Evolutionary conservation across 2,888 invertebrate species (phyloP), one percentile per base, ranked within the genome.

Genomic region (Aspidapion aeneum): DNA sequence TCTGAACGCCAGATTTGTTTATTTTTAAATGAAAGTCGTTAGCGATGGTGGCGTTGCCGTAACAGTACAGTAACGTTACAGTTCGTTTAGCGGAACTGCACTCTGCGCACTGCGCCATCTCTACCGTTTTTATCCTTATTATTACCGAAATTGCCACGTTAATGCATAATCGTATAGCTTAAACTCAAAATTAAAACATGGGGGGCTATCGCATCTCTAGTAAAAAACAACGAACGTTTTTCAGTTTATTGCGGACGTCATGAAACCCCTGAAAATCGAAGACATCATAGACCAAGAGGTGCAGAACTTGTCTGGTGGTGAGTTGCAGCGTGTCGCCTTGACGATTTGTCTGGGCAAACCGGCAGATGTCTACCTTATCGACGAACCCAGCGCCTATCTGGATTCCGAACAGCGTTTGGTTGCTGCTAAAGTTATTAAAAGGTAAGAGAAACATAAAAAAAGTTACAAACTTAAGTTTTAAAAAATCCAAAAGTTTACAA

Each of bases 361-460:
- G 0, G 99, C 99, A 0, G 98, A 98, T 81, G 98, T 99, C 1
- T 99, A 99, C 81, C 88, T 99, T 19, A 94, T 99, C 73, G 99
- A 99, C 77, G 99, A 99, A 81, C 98, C 98, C 0, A 98, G 98
- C 16, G 99, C 99, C 55, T 99, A 99, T 81, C 84, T 99, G 67
- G 99, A 99, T 82, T 99, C 99, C 1, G 99, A 99, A 78, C 99
- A 99, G 82, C 99, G 99, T 96, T 85, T 99, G 61, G 96, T 98
- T 64, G 98, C 98, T 66, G 98, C 99, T 72, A 98, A 98, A 86
- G 98, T 99, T 75, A 98, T 98, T 71, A 98, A 98, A 81, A 86
- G 97, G 94, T 94, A 74, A n/a, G n/a, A n/a, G n/a, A n/a, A n/a
- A n/a, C n/a, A 69, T 2, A 55, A 22, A 52, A 21, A 56, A 61